Evolutionary conservation across 2,113 vertebrate genomes (phyloP), one percentile per base, ranked within the genome.

Genomic region (Charadrius vociferus): DNA sequence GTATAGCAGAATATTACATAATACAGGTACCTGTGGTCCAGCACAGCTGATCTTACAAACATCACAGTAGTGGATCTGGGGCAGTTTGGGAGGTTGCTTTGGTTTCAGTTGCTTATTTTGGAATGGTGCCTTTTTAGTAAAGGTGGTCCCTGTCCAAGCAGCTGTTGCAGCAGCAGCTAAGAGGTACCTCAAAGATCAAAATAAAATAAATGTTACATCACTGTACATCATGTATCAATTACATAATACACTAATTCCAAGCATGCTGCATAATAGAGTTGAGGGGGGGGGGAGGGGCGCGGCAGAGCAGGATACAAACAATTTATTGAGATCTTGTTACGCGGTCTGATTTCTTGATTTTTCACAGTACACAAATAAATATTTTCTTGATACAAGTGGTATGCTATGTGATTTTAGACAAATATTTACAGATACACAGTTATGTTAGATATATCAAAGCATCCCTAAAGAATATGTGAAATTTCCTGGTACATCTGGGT

Each of bases 41-140:
- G 99, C 99, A 98, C 99, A 99, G 98, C 99, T 99, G 98, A 99
- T 99, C 98, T 99, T 99, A 96, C 99, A 99, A 86, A 99, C 99
- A 32, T 99, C 99, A 92, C 99, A 99, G 94, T 99, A 99, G 96
- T 99, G 99, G 95, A 99, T 99, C 98, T 99, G 99, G 34, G 99
- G 99, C 29, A 99, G 99, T 95, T 99, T 99, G 59, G 99, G 99
- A 11, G 99, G 99, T 96, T 99, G 99, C 94, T 99, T 99, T 93
- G 99, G 99, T 93, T 99, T 99, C 61, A 99, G 98, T 93, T 99
- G 99, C 94, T 99, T 99, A 94, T 98, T 99, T 97, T 99, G 99
- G 97, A 99, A 99, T 89, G 99, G 98, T 55, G 99, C 95, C 97
- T 99, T 99, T 98, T 99, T 99, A 66, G 99, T 99, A 96, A 99